These are phyloP conservation scores for Osedax frankpressi DNA, from an alignment of 2,888 invertebrate species.

Conservation along the genomic window DNA sequence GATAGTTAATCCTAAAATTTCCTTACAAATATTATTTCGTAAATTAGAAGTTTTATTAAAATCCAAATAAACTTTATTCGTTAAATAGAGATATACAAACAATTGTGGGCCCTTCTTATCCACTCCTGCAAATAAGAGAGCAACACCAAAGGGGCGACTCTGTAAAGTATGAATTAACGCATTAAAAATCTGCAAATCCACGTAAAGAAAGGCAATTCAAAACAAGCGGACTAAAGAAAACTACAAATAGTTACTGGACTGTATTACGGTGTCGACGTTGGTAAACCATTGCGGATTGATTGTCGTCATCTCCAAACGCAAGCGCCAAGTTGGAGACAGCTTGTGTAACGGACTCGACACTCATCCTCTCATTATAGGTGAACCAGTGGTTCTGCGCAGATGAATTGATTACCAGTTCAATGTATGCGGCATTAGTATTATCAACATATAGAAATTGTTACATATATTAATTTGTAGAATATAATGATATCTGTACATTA, in stretches of 20 bases:
- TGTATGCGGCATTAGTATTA: too few species aligned
- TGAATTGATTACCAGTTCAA: too few species aligned
- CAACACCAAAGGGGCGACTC: conserved; percentile 96
- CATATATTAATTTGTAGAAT: too few species aligned
- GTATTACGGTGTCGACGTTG: too few species aligned
- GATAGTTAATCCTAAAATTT: too few species aligned
- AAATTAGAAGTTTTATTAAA: too few species aligned
- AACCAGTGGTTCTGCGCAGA: conserved; percentile 94
- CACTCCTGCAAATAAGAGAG: conserved; percentile 81
- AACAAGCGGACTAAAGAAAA: too few species aligned
- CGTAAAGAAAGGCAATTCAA: neutral
- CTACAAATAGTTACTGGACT: conserved; percentile 34
- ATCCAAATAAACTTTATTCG: too few species aligned
- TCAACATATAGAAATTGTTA: too few species aligned
- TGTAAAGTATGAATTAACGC: conserved; percentile 31
- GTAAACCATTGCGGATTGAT: neutral
- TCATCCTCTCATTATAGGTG: conserved; percentile 87
- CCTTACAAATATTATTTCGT: too few species aligned
- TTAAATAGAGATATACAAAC: conserved; percentile 48
- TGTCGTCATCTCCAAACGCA: conserved; percentile 92
- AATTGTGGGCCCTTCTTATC: conserved; percentile 86
- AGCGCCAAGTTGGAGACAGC: conserved; percentile 97
- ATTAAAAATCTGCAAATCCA: neutral
- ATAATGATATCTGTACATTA: too few species aligned
- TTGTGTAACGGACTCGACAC: conserved; percentile 91